Conservation (phyloP, 2,888 invertebrate genomes). For the Trichogramma dendrolimi region DNA sequence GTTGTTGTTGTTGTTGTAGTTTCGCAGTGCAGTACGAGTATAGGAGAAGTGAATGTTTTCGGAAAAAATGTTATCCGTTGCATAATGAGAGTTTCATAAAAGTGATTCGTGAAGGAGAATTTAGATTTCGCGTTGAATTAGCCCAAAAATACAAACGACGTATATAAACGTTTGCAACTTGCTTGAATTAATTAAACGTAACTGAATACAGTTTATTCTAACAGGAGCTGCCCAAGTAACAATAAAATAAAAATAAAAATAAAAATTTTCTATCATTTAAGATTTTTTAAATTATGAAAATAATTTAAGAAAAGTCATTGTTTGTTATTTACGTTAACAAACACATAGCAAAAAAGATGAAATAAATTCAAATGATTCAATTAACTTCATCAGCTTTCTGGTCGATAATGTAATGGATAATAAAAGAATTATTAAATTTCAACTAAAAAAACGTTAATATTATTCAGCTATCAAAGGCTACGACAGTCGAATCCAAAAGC, state of each 20-base stretch:
- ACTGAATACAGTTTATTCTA: too few species aligned
- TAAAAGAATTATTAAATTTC: background rate
- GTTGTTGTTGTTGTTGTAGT: background rate
- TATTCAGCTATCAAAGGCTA: conserved; percentile 30
- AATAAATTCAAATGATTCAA: too few species aligned
- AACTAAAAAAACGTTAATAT: background rate
- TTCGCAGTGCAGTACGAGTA: background rate
- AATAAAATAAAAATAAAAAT: background rate
- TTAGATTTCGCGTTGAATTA: too few species aligned
- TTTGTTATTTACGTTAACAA: background rate
- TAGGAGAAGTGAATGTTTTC: too few species aligned
- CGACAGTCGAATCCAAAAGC: conserved; percentile 37
- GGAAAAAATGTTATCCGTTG: too few species aligned
- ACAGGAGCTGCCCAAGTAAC: background rate
- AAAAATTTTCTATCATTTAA: background rate
- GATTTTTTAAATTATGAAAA: background rate
- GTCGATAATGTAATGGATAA: too few species aligned
- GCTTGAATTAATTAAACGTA: too few species aligned
- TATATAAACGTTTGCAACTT: background rate
- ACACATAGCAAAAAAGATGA: background rate
- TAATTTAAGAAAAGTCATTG: background rate
- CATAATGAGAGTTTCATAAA: too few species aligned
- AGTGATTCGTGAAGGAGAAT: too few species aligned
- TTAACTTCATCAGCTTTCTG: too few species aligned
- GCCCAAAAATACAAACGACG: background rate